Conservation (phyloP, 2,888 invertebrate genomes). For the Apamea anceps region DNA sequence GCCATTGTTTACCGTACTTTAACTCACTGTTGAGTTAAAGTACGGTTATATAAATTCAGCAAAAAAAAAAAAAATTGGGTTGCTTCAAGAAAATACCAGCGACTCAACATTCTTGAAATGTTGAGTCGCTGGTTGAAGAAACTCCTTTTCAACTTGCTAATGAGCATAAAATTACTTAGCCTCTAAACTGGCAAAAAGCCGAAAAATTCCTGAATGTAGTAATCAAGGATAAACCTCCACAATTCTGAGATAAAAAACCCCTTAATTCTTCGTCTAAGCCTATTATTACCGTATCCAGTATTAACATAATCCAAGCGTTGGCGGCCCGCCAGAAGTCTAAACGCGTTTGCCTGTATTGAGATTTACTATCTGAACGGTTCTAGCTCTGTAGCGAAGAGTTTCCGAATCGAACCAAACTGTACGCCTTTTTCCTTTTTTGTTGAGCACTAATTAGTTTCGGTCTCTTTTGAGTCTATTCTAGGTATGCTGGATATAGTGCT, state of each 20-base stretch:
- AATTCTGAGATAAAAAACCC: slow-evolving; percentile 43
- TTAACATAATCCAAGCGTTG: slow-evolving; percentile 63
- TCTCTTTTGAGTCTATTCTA: slow-evolving; percentile 46
- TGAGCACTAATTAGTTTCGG: slow-evolving; percentile 61
- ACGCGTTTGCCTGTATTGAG: slow-evolving; percentile 80
- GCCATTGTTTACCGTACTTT: too few relatives aligned
- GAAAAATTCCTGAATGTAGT: slow-evolving; percentile 45
- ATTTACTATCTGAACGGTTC: slow-evolving; percentile 78
- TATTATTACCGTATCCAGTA: slow-evolving; percentile 65
- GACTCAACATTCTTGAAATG: slow-evolving; percentile 1
- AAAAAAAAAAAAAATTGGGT: background rate
- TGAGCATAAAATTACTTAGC: slow-evolving; percentile 33
- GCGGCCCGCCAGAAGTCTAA: slow-evolving; percentile 75
- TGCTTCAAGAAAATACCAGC: background rate
- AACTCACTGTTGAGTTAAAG: background rate
- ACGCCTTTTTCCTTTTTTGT: slow-evolving; percentile 46
- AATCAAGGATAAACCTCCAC: slow-evolving; percentile 60
- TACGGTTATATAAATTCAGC: background rate
- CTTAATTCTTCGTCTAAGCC: slow-evolving; percentile 57
- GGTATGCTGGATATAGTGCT: slow-evolving; percentile 30
- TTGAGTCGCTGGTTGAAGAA: too few relatives aligned
- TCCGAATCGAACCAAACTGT: slow-evolving; percentile 63
- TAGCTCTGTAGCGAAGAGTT: slow-evolving; percentile 60
- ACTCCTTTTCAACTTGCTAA: slow-evolving; percentile 32
- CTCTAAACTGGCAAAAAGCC: slow-evolving; percentile 33